These are phyloP conservation scores for Otolemur crassicaudatus DNA, from an alignment of 2,797 vertebrate species.

Conservation along the genomic window DNA sequence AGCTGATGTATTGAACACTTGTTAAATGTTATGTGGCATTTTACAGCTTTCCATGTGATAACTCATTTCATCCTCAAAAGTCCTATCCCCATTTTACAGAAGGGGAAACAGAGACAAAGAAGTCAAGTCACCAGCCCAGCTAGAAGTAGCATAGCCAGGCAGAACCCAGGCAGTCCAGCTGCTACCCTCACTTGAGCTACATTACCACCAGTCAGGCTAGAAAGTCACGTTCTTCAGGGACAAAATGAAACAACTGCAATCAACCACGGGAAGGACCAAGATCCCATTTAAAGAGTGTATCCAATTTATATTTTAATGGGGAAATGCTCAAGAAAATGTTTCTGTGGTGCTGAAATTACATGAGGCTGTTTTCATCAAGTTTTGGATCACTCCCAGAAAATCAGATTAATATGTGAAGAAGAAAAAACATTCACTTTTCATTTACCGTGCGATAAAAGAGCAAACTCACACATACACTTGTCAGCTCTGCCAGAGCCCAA, in stretches of 20 bases:
- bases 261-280: neutral
- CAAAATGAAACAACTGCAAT: neutral
- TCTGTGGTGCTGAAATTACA: neutral
- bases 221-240: neutral
- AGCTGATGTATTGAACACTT: neutral
- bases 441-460: neutral
- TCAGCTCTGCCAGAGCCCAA: neutral
- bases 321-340: neutral
- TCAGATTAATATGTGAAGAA: neutral
- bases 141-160: neutral
- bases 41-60: neutral
- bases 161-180: neutral
- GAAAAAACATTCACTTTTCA: constrained; percentile 26
- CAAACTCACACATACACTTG: neutral
- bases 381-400: constrained; percentile 56
- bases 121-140: neutral
- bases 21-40: neutral
- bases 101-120: neutral
- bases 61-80: constrained; percentile 13
- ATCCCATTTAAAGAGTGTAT: neutral
- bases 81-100: neutral
- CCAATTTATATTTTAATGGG: neutral
- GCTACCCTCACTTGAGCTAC: too few relatives aligned
- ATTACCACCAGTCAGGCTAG: neutral
- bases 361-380: neutral